Base-by-base conservation (phyloP, 1,140 invertebrate species). In the Trypoxylus dichotomus region DNA sequence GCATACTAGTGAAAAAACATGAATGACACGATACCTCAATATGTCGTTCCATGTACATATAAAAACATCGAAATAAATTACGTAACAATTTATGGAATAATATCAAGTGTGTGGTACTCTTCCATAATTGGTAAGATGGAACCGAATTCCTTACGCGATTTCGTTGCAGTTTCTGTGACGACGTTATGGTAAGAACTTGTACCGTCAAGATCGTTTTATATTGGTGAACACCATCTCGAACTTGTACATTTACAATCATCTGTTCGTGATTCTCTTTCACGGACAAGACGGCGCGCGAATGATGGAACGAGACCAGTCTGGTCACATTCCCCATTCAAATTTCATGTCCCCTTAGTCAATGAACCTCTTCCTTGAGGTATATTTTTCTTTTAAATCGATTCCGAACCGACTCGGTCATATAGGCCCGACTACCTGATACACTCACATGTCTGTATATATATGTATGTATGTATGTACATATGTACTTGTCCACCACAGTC, bases 261-360 rank as follows among this genome's bases (percentile, higher is more conserved):
- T 68, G 60, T 68, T 68, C 60, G 60, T 68, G 25, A 24, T 68
- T 68, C 60, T 68, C 24, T 24, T 68, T 25, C 60, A 68, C 27
- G 24, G 60, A 27, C 21, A 68, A 68, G n/a, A 68, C 60, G 60
- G 27, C 21, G 2, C 47, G 21, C 60, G 60, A 68, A 68, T 68
- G 60, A 68, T 68, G 60, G 60, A 68, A 68, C 60, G 60, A 68
- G 60, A 68, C 60, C 60, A 68, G 60, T 68, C 60, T 68, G 60
- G 60, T 15, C 60, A 68, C 60, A 68, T 68, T 68, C 60, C 60
- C 60, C 60, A 68, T 68, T 68, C 60, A 68, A 68, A 68, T 68
- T 68, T 68, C 60, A 68, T n/a, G 60, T 68, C 21, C n/a, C n/a
- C 25, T 68, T 68, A 68, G 60, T 68, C 60, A 27, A 68, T 68